Percentiles rank a stretch among this genome's conserved stretches.
Evolutionary conservation across 2,113 vertebrate species (phyloP).

Genomic region (Indri indri): DNA sequence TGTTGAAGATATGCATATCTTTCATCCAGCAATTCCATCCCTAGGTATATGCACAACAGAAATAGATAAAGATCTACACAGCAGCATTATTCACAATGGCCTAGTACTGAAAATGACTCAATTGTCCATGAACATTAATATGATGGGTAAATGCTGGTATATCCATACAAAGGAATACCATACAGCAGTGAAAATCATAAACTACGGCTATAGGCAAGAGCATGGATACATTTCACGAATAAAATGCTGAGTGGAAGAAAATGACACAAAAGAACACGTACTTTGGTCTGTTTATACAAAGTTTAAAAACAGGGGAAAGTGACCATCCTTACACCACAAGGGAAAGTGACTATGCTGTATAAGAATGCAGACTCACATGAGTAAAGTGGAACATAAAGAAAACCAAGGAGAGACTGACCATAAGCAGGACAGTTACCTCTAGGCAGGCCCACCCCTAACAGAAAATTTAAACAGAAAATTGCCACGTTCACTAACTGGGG

Average conservation of each 20-base stretch:
- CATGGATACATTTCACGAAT: background rate
- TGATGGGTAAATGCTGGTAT: background rate
- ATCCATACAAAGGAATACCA: background rate
- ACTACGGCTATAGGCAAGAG: background rate
- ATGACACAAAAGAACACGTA: background rate
- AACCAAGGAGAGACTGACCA: background rate
- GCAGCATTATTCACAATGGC: background rate
- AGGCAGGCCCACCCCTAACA: background rate
- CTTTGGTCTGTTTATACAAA: background rate
- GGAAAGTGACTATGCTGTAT: background rate
- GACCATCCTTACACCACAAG: background rate
- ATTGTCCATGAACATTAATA: background rate
- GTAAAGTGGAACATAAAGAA: background rate
- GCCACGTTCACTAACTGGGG: constrained; percentile 74
- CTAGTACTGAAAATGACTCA: background rate
- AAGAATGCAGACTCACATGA: background rate
- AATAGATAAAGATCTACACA: background rate
- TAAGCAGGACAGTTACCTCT: background rate
- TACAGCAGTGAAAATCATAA: background rate
- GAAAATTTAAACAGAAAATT: constrained; percentile 74
- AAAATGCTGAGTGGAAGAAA: background rate
- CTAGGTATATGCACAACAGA: background rate
- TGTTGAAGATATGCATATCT: background rate
- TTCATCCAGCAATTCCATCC: background rate
- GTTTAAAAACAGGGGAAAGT: background rate